Conservation (phyloP, 2,113 vertebrate species). For the Pachycephala philippinensis region DNA sequence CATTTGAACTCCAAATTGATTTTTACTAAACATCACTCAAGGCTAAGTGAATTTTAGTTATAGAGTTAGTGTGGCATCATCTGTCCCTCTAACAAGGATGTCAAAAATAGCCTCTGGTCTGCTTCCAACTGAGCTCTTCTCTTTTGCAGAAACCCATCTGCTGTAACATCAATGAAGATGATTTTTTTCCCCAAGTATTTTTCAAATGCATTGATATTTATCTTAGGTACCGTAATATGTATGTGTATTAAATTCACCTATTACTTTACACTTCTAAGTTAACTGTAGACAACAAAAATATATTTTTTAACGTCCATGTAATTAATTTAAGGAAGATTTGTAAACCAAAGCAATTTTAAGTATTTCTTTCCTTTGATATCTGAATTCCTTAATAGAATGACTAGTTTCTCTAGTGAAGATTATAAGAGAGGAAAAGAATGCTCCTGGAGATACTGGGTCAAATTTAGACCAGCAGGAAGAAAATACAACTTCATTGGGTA, state of each 20-base stretch:
- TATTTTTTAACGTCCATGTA: neutral
- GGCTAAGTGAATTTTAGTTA: slow-evolving; percentile 51
- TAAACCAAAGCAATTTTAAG: neutral
- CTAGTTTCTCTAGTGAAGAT: neutral
- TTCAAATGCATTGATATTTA: slow-evolving; percentile 5
- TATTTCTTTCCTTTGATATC: neutral
- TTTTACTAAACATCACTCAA: slow-evolving; percentile 51
- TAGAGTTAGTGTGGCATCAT: slow-evolving; percentile 54
- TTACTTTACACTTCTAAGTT: neutral
- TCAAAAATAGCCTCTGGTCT: slow-evolving; percentile 59
- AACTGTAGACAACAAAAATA: neutral
- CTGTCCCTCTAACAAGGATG: slow-evolving; percentile 52
- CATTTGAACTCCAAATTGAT: slow-evolving; percentile 64
- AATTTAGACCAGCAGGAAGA: neutral
- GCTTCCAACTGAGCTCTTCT: slow-evolving; percentile 38
- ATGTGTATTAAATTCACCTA: neutral
- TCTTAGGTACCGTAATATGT: neutral
- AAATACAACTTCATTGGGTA: neutral
- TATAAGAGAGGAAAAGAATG: neutral
- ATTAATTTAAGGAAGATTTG: neutral
- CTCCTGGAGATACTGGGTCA: neutral
- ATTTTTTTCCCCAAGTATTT: slow-evolving; percentile 2
- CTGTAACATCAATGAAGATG: slow-evolving; percentile 37
- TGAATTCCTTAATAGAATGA: neutral
- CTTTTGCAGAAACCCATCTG: slow-evolving; percentile 63